Percentiles rank a stretch among this genome's conserved stretches.
phyloP scores from a whole-genome alignment of 2,888 invertebrate genomes.

The Pyrocoelia pectoralis region DNA sequence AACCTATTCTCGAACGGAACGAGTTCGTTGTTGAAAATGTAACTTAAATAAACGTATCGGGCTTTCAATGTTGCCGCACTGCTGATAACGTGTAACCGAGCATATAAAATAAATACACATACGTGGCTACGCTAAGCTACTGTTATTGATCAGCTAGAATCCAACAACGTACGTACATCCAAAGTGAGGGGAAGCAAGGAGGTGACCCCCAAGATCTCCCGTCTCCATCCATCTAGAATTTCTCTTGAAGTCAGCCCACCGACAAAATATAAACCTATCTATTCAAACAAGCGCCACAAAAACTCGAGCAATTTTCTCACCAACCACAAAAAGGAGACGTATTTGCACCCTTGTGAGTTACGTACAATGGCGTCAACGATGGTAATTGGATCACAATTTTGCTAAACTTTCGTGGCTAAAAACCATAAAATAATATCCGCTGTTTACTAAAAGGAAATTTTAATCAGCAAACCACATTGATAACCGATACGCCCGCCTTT shows the following conservation, averaged over 20 bases:
- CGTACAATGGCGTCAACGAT: no score
- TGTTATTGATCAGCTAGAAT: constrained; percentile 36
- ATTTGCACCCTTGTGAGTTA: no score
- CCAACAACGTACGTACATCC: constrained; percentile 27
- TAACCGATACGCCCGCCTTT: no score
- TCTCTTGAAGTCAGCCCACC: constrained; percentile 22
- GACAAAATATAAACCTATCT: no score
- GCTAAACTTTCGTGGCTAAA: no score
- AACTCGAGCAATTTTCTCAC: constrained; percentile 9
- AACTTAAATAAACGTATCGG: constrained; percentile 17
- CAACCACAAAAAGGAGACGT: neutral
- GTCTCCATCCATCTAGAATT: constrained; percentile 26
- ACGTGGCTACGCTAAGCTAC: constrained; percentile 37
- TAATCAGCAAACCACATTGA: no score
- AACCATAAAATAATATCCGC: no score
- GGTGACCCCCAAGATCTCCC: constrained; percentile 31
- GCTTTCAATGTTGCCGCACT: constrained; percentile 30
- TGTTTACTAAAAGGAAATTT: no score
- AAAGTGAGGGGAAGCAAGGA: constrained; percentile 28
- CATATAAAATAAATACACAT: constrained; percentile 39
- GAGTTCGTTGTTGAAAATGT: constrained; percentile 15
- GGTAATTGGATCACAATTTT: no score
- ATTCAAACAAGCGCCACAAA: neutral
- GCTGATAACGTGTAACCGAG: constrained; percentile 38
- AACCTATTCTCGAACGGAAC: constrained; percentile 16